phyloP scores from a whole-genome alignment of 2,113 vertebrate genomes.

The Motacilla tschutschensis region DNA sequence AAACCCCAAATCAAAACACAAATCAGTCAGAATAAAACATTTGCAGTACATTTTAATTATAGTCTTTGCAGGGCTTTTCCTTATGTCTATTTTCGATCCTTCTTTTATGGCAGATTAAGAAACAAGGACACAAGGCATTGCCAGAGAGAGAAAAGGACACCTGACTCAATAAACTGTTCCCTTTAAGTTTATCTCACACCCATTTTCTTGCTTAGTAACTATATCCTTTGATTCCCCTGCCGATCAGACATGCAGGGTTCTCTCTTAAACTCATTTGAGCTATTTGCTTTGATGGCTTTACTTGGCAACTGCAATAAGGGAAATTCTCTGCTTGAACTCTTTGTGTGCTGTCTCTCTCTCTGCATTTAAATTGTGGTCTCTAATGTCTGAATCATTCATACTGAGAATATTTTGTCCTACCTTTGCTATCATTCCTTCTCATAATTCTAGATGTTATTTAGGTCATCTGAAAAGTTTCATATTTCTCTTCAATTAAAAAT shows the following conservation, averaged over 20 bases:
- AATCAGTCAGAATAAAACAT: slow-evolving; percentile 41
- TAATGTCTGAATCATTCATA: not conserved
- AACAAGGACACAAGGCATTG: slow-evolving; percentile 8
- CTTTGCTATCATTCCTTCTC: not conserved
- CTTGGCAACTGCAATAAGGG: slow-evolving; percentile 11
- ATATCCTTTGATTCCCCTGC: slow-evolving; percentile 18
- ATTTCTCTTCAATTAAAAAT: not conserved
- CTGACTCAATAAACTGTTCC: slow-evolving; percentile 24
- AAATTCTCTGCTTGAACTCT: slow-evolving; percentile 6
- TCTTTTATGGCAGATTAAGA: slow-evolving; percentile 13
- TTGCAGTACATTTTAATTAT: slow-evolving; percentile 36
- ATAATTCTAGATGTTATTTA: not conserved
- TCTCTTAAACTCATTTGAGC: slow-evolving; percentile 6
- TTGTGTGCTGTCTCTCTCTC: not conserved
- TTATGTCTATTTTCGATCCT: slow-evolving; percentile 25
- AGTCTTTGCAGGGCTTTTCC: not conserved
- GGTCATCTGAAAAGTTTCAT: not conserved
- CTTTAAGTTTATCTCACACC: slow-evolving; percentile 41
- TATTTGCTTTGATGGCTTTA: slow-evolving; percentile 29
- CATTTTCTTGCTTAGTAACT: slow-evolving; percentile 45
- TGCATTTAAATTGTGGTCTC: slow-evolving; percentile 24
- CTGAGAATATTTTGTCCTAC: not conserved
- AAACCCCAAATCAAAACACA: slow-evolving; percentile 23
- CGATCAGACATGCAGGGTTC: not conserved
- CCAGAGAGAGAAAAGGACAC: slow-evolving; percentile 6